Base-by-base conservation (phyloP, 2,797 vertebrate species). In the Lagocephalus sceleratus region DNA sequence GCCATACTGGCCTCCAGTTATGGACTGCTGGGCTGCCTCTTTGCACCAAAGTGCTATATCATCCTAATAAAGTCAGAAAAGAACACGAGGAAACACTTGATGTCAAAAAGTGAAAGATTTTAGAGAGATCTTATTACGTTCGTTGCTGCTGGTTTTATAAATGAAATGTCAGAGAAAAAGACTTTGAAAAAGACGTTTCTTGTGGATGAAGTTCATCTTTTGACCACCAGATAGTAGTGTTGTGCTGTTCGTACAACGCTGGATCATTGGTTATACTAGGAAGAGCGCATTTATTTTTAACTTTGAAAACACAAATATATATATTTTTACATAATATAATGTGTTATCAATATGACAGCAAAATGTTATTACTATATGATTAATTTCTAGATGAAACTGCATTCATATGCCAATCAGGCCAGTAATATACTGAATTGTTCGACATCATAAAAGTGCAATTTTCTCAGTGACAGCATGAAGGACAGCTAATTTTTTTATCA, bases 1-100 rank as follows among this genome's bases (percentile, higher is more conserved):
- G 91, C 91, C 1, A 93, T 92, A 46, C 59, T 92, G 68, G 89
- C 91, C 25, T 92, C 91, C n/a, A 90, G 87, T 73, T 92, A 88
- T 47, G 90, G 92, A 47, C 65, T 93, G 1, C 71, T 93, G 40
- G 76, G 86, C 19, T 92, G 88, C 47, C 84, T 92, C 46, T 91
- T 91, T 76, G 82, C 53, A n/a, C 88, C 89, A 41, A 91, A 90
- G 66, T 90, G 88, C 63, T 90, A 86, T 50, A 84, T 90, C 19
- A 87, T 91, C 55, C 71, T 91, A 11, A 54, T 89, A 8, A 81
- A 49, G 42, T 87, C 90, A 11, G 78, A 88, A 29, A 86, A 81
- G 20, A 90, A 90, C 73, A 87, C 84, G 0, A 86, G 52, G 53
- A 88, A 86, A 70, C 71, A 81, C 45, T 12, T 90, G 19, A 80